These are phyloP conservation scores for Cygnus buccinator DNA, from an alignment of 2,113 vertebrate genomes.

Conservation along the genomic window DNA sequence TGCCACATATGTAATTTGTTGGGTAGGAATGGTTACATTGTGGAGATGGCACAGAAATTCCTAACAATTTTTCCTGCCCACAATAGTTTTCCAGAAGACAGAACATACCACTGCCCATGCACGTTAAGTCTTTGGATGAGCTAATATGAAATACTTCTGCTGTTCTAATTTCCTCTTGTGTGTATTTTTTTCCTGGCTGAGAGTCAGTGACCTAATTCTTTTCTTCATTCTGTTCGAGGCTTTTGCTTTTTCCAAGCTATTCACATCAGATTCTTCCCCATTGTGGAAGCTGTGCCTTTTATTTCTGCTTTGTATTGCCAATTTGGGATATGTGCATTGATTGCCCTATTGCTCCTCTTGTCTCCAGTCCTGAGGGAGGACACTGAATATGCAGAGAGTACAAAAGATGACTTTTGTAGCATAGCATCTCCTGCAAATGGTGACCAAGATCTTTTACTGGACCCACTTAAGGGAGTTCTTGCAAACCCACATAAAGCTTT, in stretches of 20 bases:
- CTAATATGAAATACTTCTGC: constrained; percentile 73
- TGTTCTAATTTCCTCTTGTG: constrained; percentile 73
- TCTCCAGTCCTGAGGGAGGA: not conserved
- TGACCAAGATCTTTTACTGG: not conserved
- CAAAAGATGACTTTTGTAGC: not conserved
- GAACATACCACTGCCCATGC: constrained; percentile 51
- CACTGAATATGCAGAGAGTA: not conserved
- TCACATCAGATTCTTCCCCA: constrained; percentile 1
- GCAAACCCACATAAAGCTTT: not conserved
- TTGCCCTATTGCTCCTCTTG: not conserved
- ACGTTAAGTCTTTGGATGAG: constrained; percentile 67
- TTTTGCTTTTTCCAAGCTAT: constrained; percentile 72
- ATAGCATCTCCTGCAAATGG: not conserved
- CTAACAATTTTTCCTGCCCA: constrained; percentile 56
- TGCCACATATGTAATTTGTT: constrained; percentile 38
- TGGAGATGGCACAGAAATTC: constrained; percentile 61
- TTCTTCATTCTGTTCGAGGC: constrained; percentile 48
- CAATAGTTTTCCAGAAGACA: constrained; percentile 54
- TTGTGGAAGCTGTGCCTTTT: constrained; percentile 47
- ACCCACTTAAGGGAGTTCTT: not conserved
- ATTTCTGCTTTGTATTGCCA: not conserved
- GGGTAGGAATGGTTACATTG: constrained; percentile 57
- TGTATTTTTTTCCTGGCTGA: constrained; percentile 79
- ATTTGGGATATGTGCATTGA: not conserved
- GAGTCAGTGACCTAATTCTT: constrained; percentile 76